phyloP scores from a whole-genome alignment of 2,888 invertebrate genomes.

The Sphinx pinastri region DNA sequence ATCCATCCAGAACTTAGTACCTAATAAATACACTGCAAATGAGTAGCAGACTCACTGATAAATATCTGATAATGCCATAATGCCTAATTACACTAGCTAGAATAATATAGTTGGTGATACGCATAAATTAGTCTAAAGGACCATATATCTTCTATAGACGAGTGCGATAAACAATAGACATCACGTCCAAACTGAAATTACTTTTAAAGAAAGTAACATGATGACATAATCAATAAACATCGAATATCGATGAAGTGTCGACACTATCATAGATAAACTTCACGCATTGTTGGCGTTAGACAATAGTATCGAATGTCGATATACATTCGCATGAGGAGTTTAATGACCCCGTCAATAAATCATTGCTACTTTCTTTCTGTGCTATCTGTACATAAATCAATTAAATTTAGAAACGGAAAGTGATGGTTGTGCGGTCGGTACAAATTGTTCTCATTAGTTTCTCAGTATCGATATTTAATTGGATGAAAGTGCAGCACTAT shows the following conservation, averaged over 20 bases:
- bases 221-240: slow-evolving; percentile 25
- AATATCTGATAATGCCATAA: no score
- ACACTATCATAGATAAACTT: slow-evolving; percentile 52
- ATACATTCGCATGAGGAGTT: slow-evolving; percentile 53
- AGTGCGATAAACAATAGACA: not conserved
- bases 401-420: slow-evolving; percentile 69
- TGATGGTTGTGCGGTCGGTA: slow-evolving; percentile 42
- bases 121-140: no score
- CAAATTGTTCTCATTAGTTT: slow-evolving; percentile 47
- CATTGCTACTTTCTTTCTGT: slow-evolving; percentile 46
- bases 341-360: slow-evolving; percentile 39
- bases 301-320: slow-evolving; percentile 39
- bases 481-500: slow-evolving; percentile 12
- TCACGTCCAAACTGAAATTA: not conserved
- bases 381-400: slow-evolving; percentile 72
- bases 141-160: no score
- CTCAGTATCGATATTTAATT: slow-evolving; percentile 33
- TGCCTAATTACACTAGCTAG: no score
- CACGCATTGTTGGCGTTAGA: slow-evolving; percentile 38
- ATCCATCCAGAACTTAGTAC: no score
- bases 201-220: slow-evolving; percentile 6
- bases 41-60: no score
- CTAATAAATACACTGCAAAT: no score
- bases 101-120: no score
- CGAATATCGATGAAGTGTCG: slow-evolving; percentile 38